Evolutionary conservation across 2,888 invertebrate species (phyloP), one percentile per base, ranked within the genome.

Genomic region (Patella depressa): DNA sequence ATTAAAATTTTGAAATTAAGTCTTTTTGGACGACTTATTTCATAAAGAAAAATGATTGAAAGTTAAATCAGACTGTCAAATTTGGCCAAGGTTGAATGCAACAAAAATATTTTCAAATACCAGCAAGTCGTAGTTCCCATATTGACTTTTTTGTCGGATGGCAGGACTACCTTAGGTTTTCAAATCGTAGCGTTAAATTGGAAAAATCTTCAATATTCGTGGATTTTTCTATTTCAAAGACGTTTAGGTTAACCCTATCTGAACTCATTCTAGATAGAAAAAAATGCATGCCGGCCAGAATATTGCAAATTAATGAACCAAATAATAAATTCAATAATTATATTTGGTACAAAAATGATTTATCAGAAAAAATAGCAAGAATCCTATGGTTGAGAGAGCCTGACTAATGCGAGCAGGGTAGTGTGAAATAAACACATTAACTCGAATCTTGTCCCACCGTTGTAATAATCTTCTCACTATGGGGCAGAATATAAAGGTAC

Each of bases 261-360:
- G 65, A 65, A 65, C 65, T 65, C 65, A 65, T 65, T 65, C 12
- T 19, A 14, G 24, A 24, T 24, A 65, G 65, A 65, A 65, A 65
- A 65, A 65, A 65, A 19, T 65, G 19, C 24, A 65, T 65, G 65
- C 65, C 65, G 65, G 65, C 24, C 72, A 75, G 75, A 78, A 80
- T 81, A 81, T 82, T 82, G 78, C 73, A 81, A 78, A 77, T 77
- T 80, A 82, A 81, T 80, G 82, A 81, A 80, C 78, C 81, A 71
- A 72, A 81, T 81, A 81, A 82, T 82, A 81, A 82, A 82, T 81
- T 80, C 80, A 81, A 80, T 82, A 81, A 82, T 82, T 81, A 79
- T 79, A 77, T 78, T 78, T 77, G 79, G 72, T 78, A 75, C 76
- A 77, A 82, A 82, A 80, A 81, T 82, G 82, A 81, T 82, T 82